Percentiles rank a stretch among this genome's conserved stretches.
These are phyloP conservation scores for Heliconius charithonia DNA, from an alignment of 2,888 invertebrate species.

Conservation along the genomic window DNA sequence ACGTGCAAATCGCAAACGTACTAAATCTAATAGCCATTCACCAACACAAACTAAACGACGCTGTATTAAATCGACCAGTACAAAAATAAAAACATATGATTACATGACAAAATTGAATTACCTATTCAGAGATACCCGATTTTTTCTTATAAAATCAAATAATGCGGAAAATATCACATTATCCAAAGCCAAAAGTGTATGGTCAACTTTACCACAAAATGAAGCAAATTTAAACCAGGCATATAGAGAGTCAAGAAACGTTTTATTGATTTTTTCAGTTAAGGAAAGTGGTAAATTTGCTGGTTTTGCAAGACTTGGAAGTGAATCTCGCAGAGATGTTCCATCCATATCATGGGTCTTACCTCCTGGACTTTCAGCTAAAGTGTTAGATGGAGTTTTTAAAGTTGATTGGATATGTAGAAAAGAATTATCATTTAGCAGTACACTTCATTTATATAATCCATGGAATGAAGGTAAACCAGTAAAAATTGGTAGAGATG, in stretches of 20 bases:
- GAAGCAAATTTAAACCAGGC: constrained; percentile 98
- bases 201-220: constrained; percentile 99
- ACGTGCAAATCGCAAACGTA: constrained; percentile 84
- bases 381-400: constrained; percentile 97
- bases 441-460: constrained; percentile 96
- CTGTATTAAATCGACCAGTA: constrained; percentile 61
- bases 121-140: constrained; percentile 96
- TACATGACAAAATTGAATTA: constrained; percentile 96
- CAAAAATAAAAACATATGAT: constrained; percentile 88
- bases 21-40: constrained; percentile 72
- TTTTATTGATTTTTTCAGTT: constrained; percentile 97
- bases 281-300: constrained; percentile 98
- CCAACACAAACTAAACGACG: constrained; percentile 72
- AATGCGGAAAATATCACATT: constrained; percentile 98
- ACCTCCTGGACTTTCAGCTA: constrained; percentile 95
- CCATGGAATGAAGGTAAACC: constrained; percentile 99
- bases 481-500: constrained; percentile 99
- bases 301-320: constrained; percentile 95
- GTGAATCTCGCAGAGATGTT: constrained; percentile 95
- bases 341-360: constrained; percentile 96
- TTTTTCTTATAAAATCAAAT: constrained; percentile 98
- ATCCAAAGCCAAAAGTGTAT: constrained; percentile 97
- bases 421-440: constrained; percentile 95
- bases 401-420: constrained; percentile 98
- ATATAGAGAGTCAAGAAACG: constrained; percentile 95